These are phyloP conservation scores for Sigmodon hispidus DNA, from an alignment of 2,113 vertebrate genomes.

Conservation along the genomic window DNA sequence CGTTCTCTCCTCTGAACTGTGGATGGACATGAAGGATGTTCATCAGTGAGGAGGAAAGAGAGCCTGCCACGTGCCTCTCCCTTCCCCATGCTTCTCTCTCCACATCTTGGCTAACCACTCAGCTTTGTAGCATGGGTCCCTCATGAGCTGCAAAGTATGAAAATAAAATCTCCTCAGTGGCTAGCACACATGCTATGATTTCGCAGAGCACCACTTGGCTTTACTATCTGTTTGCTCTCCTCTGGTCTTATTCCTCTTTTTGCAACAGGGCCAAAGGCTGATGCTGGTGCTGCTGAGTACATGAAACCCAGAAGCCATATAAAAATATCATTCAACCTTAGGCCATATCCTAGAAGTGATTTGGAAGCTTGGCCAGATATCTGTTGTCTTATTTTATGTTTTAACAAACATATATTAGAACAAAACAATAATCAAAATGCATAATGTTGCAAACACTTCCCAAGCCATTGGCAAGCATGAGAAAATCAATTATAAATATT, in stretches of 20 bases:
- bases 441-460: constrained; percentile 6
- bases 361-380: constrained; percentile 10
- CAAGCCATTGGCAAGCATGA: not conserved
- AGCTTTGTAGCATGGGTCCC: not conserved
- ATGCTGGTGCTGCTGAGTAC: not conserved
- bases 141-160: not conserved
- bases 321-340: not conserved
- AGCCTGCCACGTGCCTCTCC: not conserved
- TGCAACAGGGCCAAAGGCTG: not conserved
- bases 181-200: not conserved
- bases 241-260: not conserved
- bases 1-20: not conserved
- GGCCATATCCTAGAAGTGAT: constrained; percentile 48
- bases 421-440: not conserved
- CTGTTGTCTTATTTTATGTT: constrained; percentile 29
- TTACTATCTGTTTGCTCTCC: not conserved
- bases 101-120: not conserved
- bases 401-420: constrained; percentile 17
- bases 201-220: constrained; percentile 2
- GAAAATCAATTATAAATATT: constrained; percentile 50
- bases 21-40: not conserved
- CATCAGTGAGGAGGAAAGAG: not conserved
- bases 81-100: not conserved
- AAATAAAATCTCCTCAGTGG: not conserved
- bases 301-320: not conserved